These are phyloP conservation scores for Mizuhopecten yessoensis DNA, from an alignment of 1,140 invertebrate species.

Conservation along the genomic window DNA sequence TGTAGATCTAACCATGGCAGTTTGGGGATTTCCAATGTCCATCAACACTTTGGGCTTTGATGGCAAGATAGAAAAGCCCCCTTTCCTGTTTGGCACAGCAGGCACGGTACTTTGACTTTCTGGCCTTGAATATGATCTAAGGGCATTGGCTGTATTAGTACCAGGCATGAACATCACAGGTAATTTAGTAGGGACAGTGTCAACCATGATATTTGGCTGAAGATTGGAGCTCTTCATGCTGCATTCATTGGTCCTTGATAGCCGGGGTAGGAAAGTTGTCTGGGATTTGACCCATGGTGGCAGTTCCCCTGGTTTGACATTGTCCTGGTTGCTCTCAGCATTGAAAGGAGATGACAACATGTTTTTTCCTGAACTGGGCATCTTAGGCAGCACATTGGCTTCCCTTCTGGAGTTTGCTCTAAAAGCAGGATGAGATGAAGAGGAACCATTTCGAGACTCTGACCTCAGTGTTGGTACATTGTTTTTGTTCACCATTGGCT, in stretches of 20 bases:
- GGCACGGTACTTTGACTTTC: background rate
- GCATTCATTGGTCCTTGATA: background rate
- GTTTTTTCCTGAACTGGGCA: background rate
- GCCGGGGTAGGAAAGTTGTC: background rate
- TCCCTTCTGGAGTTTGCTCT: background rate
- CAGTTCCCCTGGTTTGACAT: background rate
- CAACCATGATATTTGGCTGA: background rate
- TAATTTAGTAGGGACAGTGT: background rate
- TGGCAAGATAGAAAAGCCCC: background rate
- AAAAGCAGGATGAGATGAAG: background rate
- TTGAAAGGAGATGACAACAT: background rate
- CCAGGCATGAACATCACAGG: background rate
- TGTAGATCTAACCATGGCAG: background rate
- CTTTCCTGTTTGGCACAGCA: background rate
- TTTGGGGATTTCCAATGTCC: background rate
- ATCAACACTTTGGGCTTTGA: conserved; percentile 3
- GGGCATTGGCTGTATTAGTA: background rate
- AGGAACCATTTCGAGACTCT: background rate
- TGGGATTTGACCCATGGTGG: background rate
- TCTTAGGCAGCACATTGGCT: background rate
- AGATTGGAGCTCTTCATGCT: background rate
- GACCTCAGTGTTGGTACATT: background rate
- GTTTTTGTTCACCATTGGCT: background rate
- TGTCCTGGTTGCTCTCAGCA: background rate
- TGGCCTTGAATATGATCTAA: background rate